Evolutionary conservation across 1,140 invertebrate species (phyloP), one percentile per base, ranked within the genome.

Genomic region (Bombus affinis): DNA sequence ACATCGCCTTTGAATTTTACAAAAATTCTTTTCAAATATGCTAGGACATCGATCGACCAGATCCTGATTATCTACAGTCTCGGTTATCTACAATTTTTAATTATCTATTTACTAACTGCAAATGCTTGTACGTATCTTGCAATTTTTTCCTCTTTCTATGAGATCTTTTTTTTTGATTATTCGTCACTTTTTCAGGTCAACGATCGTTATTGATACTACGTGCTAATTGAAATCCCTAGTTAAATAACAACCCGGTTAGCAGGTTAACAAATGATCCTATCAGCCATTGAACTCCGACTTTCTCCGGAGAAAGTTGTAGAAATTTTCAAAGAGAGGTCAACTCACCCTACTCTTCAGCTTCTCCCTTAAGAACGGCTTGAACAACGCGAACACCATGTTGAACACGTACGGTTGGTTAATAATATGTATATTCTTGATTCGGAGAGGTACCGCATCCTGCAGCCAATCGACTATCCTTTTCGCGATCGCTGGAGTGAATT

Each of bases 401-500:
- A 98, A 98, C 73, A 98, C 96, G 88, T 97, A 97, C 0, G 98
- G 98, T 93, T 98, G 98, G 93, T 99, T 98, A 5, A 99, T 95
- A 77, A 98, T 97, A 91, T 98, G 98, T 71, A 98, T 96, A 73
- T 97, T 97, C 95, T 99, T 98, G 44, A 99, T 95, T 89, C 98
- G 96, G 9, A 98, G 93, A 0, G 98, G 98, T 76, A 98, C 96
- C 57, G 97, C 96, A 88, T 98, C 98, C 95, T 98, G 98, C 28
- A 98, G 94, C 96, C 97, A 97, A 87, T 98, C 97, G 4, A 98
- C 97, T 83, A 98, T 97, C 86, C 97, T 96, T 91, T 97, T 98
- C 47, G 97, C 97, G 90, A 98, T 98, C 4, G 97, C 96, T 13
- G 97, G 97, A 0, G 97, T 98, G 91, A 98, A 98, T 92, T 98